Percentiles rank a stretch among this genome's conserved stretches.
These are phyloP conservation scores for Thereva nobilitata DNA, from an alignment of 2,888 invertebrate species.

Conservation along the genomic window DNA sequence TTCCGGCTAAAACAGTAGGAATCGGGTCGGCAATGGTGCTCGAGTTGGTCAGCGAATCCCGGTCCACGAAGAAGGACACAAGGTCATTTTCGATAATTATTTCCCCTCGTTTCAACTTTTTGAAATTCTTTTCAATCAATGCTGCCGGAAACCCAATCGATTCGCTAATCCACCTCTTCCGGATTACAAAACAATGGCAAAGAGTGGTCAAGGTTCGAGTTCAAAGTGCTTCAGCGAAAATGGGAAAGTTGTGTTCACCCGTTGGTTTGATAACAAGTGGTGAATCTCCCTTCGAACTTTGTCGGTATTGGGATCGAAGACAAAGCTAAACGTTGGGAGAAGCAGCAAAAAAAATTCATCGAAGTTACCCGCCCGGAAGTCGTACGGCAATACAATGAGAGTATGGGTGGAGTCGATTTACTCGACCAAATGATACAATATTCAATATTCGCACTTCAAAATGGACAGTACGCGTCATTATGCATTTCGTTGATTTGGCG, in stretches of 20 bases:
- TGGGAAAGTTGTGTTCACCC: slow-evolving; percentile 17
- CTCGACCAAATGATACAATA: slow-evolving; percentile 43
- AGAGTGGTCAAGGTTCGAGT: background rate
- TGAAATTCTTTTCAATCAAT: too few relatives aligned
- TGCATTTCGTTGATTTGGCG: too few relatives aligned
- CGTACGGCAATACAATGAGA: slow-evolving; percentile 46
- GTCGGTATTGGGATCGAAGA: slow-evolving; percentile 44
- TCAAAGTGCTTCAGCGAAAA: slow-evolving; percentile 1
- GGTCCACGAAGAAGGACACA: too few relatives aligned
- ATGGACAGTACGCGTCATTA: too few relatives aligned
- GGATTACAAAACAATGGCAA: too few relatives aligned
- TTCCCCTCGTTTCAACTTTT: too few relatives aligned
- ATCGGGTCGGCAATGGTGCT: too few relatives aligned
- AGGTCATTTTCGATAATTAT: too few relatives aligned
- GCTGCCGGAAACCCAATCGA: too few relatives aligned
- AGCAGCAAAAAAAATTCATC: slow-evolving; percentile 42
- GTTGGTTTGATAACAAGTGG: slow-evolving; percentile 48
- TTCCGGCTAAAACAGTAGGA: too few relatives aligned
- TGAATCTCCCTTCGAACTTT: slow-evolving; percentile 47
- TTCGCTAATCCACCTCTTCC: too few relatives aligned
- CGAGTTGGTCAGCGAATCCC: too few relatives aligned
- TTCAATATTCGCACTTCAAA: slow-evolving; percentile 41
- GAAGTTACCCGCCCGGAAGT: slow-evolving; percentile 44
- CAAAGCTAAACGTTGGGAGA: slow-evolving; percentile 44
- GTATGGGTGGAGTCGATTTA: slow-evolving; percentile 48